Evolutionary conservation across 2,113 vertebrate species (phyloP), one percentile per base, ranked within the genome.

Genomic region (Melanocharis versteri): DNA sequence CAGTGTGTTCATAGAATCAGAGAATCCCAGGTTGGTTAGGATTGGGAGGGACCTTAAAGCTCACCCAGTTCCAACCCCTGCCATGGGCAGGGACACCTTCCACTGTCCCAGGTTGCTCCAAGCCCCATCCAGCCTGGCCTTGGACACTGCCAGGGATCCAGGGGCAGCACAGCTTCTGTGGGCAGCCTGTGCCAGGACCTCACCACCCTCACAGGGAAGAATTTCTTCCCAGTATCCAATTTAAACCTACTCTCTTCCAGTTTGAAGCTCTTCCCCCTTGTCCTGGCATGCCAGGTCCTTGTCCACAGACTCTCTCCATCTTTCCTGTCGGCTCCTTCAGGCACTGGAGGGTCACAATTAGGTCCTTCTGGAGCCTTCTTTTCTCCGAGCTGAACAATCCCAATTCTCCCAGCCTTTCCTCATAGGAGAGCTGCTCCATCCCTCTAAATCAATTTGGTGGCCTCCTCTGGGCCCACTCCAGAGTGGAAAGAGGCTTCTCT

Each of bases 141-240:
- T 37, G 68, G 44, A 1, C 68, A 44, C 8, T 66, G 0, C 22
- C 58, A 81, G 66, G 31, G 26, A 27, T 37, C 22, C 47, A 37
- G 50, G 42, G 22, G 18, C 44, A 81, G 42, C 66, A 19, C 76
- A 57, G 58, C 35, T 50, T 0, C 68, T 57, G 50, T 72, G 42
- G 26, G 26, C 17, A 50, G 0, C 30, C 58, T 73, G 44, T 73
- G 33, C 68, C 13, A 19, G 51, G 15, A 2, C 18, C 15, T 73
- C 0, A 0, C 7, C 77, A 33, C 27, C 42, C 44, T 81, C 19
- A 1, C 15, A 58, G 23, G 4, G 3, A 30, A 3, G 0, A 11
- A 50, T 66, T 51, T 0, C 10, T 20, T 24, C 44, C 37, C 60
- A 57, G 1, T 16, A 30, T n/a, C 44, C 60, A 15, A 45, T 5